Percentiles rank a stretch among this genome's conserved stretches.
These are phyloP conservation scores for Cordilura impudica DNA, from an alignment of 2,888 invertebrate species.

Conservation along the genomic window DNA sequence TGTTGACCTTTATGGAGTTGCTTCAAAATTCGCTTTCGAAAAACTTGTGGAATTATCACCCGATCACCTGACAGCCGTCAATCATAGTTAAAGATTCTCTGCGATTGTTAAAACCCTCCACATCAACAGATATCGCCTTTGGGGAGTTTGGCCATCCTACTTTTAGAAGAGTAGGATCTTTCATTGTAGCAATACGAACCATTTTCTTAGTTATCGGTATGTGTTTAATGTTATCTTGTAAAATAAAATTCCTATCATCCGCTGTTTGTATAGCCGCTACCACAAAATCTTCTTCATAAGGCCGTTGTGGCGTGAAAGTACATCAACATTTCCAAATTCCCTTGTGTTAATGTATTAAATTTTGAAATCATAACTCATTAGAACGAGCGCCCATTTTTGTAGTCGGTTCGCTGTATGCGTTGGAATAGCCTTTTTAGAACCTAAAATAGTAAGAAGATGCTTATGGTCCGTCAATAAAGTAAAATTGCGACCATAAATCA, in stretches of 20 bases:
- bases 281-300: not conserved
- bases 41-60: not conserved
- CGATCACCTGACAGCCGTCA: not conserved
- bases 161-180: not conserved
- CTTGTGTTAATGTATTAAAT: conserved; percentile 34
- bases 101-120: not conserved
- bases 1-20: conserved; percentile 43
- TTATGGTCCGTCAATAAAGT: conserved; percentile 40
- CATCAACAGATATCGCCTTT: not conserved
- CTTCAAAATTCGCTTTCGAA: not conserved
- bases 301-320: conserved; percentile 22
- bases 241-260: not conserved
- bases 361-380: conserved; percentile 33
- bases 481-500: conserved; percentile 32
- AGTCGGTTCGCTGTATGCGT: conserved; percentile 33
- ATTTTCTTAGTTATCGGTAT: conserved; percentile 5
- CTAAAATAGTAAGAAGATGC: conserved; percentile 33
- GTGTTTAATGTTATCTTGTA: not conserved
- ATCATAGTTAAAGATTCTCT: conserved; percentile 5
- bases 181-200: not conserved
- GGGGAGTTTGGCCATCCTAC: not conserved
- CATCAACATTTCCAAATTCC: conserved; percentile 33
- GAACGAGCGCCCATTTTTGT: conserved; percentile 28
- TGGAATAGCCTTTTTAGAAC: conserved; percentile 38
- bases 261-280: not conserved